phyloP scores from a whole-genome alignment of 2,888 invertebrate species.

The Agelastica alni region DNA sequence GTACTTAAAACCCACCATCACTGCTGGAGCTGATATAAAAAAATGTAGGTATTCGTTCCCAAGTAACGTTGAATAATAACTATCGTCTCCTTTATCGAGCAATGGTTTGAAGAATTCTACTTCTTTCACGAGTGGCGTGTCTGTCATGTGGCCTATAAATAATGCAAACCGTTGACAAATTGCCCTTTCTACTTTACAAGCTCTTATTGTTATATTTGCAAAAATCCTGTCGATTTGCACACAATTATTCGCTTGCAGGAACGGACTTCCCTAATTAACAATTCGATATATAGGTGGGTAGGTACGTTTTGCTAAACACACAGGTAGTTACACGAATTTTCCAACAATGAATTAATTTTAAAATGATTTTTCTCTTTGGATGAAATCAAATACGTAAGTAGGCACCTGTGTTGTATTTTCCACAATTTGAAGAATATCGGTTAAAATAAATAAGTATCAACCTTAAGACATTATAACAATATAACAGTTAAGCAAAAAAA shows the following conservation, averaged over 20 bases:
- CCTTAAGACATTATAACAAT: no score
- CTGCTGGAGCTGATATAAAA: no score
- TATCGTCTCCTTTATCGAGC: not conserved
- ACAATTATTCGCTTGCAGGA: slow-evolving; percentile 10
- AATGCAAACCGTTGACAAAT: slow-evolving; percentile 21
- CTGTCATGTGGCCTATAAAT: slow-evolving; percentile 17
- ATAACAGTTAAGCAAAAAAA: no score
- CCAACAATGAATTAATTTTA: no score
- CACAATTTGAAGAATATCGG: no score
- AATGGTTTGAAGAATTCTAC: not conserved
- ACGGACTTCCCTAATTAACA: slow-evolving; percentile 4
- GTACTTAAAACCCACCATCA: no score
- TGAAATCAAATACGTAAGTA: no score
- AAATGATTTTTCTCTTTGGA: no score
- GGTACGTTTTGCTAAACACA: not conserved
- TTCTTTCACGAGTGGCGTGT: slow-evolving; percentile 9
- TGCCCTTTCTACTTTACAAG: slow-evolving; percentile 15
- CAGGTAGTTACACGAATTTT: no score
- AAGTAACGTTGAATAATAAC: slow-evolving; percentile 1
- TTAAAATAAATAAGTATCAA: no score
- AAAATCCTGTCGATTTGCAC: slow-evolving; percentile 12
- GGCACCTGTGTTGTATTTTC: no score
- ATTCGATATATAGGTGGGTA: not conserved
- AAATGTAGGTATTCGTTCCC: not conserved
- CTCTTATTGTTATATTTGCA: slow-evolving; percentile 17